Evolutionary conservation across 2,888 invertebrate genomes (phyloP).

Genomic region (Lamellibrachia satsuma): DNA sequence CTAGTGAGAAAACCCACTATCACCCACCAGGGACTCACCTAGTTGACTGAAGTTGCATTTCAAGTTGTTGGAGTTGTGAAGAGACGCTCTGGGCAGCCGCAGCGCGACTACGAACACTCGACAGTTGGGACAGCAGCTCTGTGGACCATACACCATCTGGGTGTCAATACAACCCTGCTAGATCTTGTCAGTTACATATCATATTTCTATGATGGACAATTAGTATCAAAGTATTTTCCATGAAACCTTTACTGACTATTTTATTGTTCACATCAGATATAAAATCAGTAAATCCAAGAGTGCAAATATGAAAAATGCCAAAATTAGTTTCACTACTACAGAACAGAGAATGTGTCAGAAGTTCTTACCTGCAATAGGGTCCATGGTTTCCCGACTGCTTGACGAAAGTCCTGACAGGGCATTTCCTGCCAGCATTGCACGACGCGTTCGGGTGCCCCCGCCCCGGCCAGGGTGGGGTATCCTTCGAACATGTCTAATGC

Average conservation of each 20-base stretch:
- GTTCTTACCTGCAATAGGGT: conserved; percentile 81
- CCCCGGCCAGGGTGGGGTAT: conserved; percentile 82
- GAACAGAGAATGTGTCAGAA: background rate
- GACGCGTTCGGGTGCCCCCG: conserved; percentile 78
- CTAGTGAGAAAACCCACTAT: background rate
- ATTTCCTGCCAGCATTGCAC: conserved; percentile 20
- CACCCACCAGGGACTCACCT: conserved; percentile 68
- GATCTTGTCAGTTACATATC: background rate
- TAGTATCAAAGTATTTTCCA: no score
- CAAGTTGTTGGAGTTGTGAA: conserved; percentile 81
- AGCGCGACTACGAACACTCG: conserved; percentile 82
- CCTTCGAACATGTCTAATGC: conserved; percentile 75
- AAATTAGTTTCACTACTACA: background rate
- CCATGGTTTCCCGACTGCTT: conserved; percentile 86
- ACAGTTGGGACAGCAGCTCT: conserved; percentile 92
- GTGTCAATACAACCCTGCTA: background rate
- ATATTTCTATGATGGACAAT: background rate
- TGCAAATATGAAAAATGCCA: background rate
- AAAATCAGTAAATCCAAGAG: background rate
- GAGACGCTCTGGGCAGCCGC: conserved; percentile 64
- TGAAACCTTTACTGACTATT: no score
- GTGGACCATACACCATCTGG: conserved; percentile 32
- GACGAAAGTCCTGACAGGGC: conserved; percentile 83
- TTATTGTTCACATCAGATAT: background rate
- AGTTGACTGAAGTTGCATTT: conserved; percentile 91